Evolutionary conservation across 2,888 invertebrate genomes (phyloP).

Genomic region (Phrixothrix hirtus): DNA sequence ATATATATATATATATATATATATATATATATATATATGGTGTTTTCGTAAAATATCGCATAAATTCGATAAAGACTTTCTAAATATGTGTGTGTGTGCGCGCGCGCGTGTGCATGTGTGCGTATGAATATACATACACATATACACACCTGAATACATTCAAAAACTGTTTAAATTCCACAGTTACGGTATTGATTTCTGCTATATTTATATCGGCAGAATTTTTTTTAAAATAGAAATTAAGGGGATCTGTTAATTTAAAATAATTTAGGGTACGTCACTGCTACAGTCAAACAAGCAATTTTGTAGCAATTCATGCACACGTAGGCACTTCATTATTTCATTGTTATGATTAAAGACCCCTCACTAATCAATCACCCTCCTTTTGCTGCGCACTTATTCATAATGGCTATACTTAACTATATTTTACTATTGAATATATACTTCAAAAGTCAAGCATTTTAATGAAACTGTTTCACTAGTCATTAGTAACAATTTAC

Average conservation of each 20-base stretch:
- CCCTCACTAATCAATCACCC: conserved; percentile 38
- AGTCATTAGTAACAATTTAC: too few relatives aligned
- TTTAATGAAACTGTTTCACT: not conserved
- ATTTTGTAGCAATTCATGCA: conserved; percentile 8
- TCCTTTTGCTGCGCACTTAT: conserved; percentile 24
- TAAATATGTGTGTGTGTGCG: too few relatives aligned
- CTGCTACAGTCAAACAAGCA: conserved; percentile 4
- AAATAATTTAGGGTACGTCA: conserved; percentile 3
- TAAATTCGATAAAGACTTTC: too few relatives aligned
- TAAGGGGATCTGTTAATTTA: not conserved
- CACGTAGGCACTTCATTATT: conserved; percentile 38
- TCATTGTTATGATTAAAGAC: conserved; percentile 37
- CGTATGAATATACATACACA: too few relatives aligned
- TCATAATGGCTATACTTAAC: conserved; percentile 30
- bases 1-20: not conserved
- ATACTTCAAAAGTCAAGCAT: not conserved
- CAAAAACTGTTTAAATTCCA: too few relatives aligned
- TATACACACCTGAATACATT: too few relatives aligned
- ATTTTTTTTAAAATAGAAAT: not conserved
- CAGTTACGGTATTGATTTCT: too few relatives aligned
- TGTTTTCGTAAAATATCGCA: too few relatives aligned
- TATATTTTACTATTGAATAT: not conserved
- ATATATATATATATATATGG: too few relatives aligned
- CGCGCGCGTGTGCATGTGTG: too few relatives aligned
- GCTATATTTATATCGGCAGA: too few relatives aligned